phyloP scores from a whole-genome alignment of 2,888 invertebrate species.

The Lepetodrilus schrolli region DNA sequence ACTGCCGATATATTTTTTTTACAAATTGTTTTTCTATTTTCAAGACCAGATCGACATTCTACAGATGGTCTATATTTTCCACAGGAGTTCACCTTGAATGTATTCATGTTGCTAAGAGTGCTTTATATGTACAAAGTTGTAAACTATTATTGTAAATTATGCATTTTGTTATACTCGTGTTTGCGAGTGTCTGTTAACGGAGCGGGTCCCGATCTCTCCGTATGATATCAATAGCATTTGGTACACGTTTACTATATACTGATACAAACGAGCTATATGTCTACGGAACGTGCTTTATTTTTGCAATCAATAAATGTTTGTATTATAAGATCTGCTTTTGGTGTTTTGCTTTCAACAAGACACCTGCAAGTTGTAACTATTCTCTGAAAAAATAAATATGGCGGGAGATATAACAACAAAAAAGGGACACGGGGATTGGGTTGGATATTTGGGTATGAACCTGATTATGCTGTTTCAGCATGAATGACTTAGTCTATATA shows the following conservation, averaged over 20 bases:
- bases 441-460: too few relatives aligned
- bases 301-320: slow-evolving; percentile 23
- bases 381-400: too few relatives aligned
- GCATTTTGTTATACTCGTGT: not conserved
- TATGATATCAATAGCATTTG: slow-evolving; percentile 14
- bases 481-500: too few relatives aligned
- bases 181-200: not conserved
- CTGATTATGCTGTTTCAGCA: too few relatives aligned
- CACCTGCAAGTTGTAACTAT: too few relatives aligned
- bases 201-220: not conserved
- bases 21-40: slow-evolving; percentile 18
- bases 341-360: not conserved
- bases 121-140: slow-evolving; percentile 15
- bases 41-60: slow-evolving; percentile 4
- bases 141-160: slow-evolving; percentile 10
- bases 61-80: slow-evolving; percentile 18
- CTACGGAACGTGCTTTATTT: slow-evolving; percentile 25
- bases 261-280: slow-evolving; percentile 17
- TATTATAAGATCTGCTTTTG: not conserved
- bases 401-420: too few relatives aligned
- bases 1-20: slow-evolving; percentile 13
- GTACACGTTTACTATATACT: slow-evolving; percentile 8
- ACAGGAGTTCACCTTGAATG: not conserved
- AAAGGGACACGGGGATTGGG: too few relatives aligned
- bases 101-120: slow-evolving; percentile 10